Percentiles rank a stretch among this genome's conserved stretches.
phyloP scores from a whole-genome alignment of 2,113 vertebrate species.

The Okapia johnstoni region DNA sequence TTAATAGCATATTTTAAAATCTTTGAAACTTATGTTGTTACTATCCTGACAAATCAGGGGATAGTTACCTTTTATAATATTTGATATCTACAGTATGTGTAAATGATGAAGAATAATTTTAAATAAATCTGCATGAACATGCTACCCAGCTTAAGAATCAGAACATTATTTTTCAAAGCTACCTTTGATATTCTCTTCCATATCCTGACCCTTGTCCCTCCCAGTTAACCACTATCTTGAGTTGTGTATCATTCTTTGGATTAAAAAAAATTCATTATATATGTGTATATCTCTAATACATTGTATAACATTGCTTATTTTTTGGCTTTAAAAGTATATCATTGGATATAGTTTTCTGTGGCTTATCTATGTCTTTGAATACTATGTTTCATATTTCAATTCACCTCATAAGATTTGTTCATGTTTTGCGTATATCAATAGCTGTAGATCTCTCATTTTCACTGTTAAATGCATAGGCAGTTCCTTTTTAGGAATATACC shows the following conservation, averaged over 20 bases:
- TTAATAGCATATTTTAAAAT: constrained; percentile 3
- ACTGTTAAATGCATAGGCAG: not conserved
- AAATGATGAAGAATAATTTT: constrained; percentile 1
- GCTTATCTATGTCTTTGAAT: not conserved
- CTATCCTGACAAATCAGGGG: not conserved
- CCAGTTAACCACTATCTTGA: not conserved
- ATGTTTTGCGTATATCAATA: not conserved
- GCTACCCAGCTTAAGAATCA: not conserved
- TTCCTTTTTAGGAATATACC: not conserved
- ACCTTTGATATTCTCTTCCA: not conserved
- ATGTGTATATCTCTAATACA: not conserved
- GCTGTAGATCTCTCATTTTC: not conserved
- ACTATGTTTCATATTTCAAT: not conserved
- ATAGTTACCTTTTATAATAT: not conserved
- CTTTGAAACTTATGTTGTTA: not conserved
- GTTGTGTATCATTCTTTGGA: not conserved
- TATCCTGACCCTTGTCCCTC: not conserved
- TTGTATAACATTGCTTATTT: not conserved
- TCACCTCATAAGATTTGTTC: not conserved
- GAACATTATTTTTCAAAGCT: not conserved
- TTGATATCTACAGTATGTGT: not conserved
- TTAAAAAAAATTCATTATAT: not conserved
- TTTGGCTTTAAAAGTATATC: not conserved
- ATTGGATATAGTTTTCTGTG: not conserved
- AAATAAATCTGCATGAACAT: not conserved